Evolutionary conservation across 2,888 invertebrate genomes (phyloP), one percentile per base, ranked within the genome.

Genomic region (Fragum fragum): DNA sequence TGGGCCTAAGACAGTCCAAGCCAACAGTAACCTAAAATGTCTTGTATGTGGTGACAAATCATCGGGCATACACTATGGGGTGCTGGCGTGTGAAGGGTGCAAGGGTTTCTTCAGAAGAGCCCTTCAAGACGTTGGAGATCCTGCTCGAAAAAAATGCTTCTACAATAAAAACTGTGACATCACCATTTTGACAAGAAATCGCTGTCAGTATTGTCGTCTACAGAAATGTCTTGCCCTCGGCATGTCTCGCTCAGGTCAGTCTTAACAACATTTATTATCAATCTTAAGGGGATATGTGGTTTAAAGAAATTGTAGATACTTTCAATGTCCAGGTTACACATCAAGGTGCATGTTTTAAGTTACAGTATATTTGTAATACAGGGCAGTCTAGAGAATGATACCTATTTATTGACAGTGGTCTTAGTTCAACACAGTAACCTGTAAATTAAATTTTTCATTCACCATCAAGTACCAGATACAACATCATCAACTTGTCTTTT

Each of bases 81-180:
- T 94, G 7, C 87, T 94, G 73, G 93, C 94, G 3, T 94, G 94
- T 87, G 94, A 94, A 80, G 94, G 94, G 0, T 94, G 94, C 87
- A 94, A 94, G 93, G 94, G 94, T 11, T 94, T 94, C 85, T 94
- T 94, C 86, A 87, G 94, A 26, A 86, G 94, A 73, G 94, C 94
- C 29, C 86, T 94, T 18, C 94, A 94, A 85, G 94, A 94, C 88
- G 93, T 94, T 68, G 94, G 94, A 6, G 94, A 94, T 79, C 94
- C 94, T 36, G 91, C 92, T n/a, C 84, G 94, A 9, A 93, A 93
- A 85, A 93, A 94, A 81, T 94, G 94, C 83, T 94, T 93, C 90
- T 94, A 94, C 89, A 92, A 90, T 82, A 94, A 93, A 81, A 94
- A 93, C 85, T 94, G 94, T 89, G 94, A 94, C 78, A 93, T 94